Evolutionary conservation across 2,888 invertebrate genomes (phyloP).

Genomic region (Netelia melanura): DNA sequence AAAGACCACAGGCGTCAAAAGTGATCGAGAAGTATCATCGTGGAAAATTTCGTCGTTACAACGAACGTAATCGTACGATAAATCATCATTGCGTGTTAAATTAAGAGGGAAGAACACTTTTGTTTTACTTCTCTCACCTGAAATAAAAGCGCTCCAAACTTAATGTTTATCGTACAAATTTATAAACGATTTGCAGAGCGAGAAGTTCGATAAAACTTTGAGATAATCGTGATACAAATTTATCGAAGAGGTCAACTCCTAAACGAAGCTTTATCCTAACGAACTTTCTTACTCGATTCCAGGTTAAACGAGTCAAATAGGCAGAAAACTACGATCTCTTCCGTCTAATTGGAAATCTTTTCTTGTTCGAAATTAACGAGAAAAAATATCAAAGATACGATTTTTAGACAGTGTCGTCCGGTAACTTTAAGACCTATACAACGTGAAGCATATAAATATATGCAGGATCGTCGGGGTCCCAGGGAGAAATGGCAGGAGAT

Average conservation of each 20-base stretch:
- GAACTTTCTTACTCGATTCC: not conserved
- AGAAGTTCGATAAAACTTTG: too few relatives aligned
- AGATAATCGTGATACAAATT: too few relatives aligned
- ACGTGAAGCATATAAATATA: not conserved
- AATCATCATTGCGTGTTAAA: too few relatives aligned
- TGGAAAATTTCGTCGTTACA: too few relatives aligned
- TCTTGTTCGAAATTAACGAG: not conserved
- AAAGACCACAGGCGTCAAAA: conserved; percentile 18
- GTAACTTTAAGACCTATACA: not conserved
- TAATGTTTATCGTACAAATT: too few relatives aligned
- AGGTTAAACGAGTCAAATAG: not conserved
- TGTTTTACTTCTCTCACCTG: too few relatives aligned
- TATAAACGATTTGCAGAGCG: too few relatives aligned
- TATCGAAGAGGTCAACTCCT: too few relatives aligned
- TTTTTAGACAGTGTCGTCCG: not conserved
- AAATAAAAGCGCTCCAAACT: too few relatives aligned
- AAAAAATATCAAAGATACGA: not conserved
- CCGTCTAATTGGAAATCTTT: not conserved
- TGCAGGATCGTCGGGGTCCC: conserved; percentile 16
- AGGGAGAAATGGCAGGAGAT: conserved; percentile 30
- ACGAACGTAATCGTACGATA: too few relatives aligned
- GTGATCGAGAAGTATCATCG: not conserved
- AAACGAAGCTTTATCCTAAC: not conserved
- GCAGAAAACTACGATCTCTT: not conserved
- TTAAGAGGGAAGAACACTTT: too few relatives aligned